Evolutionary conservation across 1,140 invertebrate genomes (phyloP).

Genomic region (Drosophila murphyi): DNA sequence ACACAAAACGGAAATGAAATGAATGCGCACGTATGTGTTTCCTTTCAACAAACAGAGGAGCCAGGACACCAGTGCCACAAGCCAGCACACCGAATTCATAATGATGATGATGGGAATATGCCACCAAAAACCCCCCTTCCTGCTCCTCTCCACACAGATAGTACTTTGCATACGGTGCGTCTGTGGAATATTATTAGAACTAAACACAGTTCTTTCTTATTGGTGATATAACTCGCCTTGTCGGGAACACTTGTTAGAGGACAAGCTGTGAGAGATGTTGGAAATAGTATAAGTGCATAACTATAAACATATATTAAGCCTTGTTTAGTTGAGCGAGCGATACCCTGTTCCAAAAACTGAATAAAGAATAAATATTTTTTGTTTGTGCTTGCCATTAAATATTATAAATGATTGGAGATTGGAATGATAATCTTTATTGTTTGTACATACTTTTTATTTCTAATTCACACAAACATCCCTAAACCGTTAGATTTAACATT

Average conservation of each 20-base stretch:
- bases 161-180: constrained; percentile 18
- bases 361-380: no score
- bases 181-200: constrained; percentile 21
- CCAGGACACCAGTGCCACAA: constrained; percentile 4
- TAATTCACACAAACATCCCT: no score
- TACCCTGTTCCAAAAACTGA: background rate
- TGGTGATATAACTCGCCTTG: background rate
- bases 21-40: constrained; percentile 47
- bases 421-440: no score
- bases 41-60: constrained; percentile 40
- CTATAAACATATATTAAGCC: background rate
- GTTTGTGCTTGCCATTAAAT: no score
- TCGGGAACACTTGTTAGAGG: constrained; percentile 3
- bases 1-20: constrained; percentile 51
- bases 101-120: constrained; percentile 61
- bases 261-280: background rate
- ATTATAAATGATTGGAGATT: no score
- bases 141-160: background rate
- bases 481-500: no score
- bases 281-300: background rate
- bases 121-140: background rate
- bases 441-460: no score
- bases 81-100: constrained; percentile 39
- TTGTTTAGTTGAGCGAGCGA: background rate
- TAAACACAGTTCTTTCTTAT: background rate